These are phyloP conservation scores for Anableps anableps DNA, from an alignment of 2,797 vertebrate genomes.

Conservation along the genomic window DNA sequence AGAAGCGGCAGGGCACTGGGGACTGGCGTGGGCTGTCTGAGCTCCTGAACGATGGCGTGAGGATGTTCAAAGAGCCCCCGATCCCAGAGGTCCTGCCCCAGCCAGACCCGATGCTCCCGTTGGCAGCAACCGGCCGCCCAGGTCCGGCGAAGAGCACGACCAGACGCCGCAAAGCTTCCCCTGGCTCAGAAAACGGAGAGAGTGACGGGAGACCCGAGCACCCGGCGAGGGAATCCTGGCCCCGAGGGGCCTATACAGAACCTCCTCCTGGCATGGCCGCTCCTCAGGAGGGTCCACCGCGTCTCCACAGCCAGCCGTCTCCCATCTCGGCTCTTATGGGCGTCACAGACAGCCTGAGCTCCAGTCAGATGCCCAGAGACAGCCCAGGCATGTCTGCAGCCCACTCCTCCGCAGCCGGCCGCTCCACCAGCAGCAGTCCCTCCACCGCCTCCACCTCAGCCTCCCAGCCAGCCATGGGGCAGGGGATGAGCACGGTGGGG, in stretches of 20 bases:
- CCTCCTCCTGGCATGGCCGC: slow-evolving; percentile 71
- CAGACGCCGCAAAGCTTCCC: slow-evolving; percentile 79
- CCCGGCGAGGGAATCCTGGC: slow-evolving; percentile 79
- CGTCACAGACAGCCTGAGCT: slow-evolving; percentile 86
- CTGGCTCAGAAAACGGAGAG: slow-evolving; percentile 79
- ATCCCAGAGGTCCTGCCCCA: slow-evolving; percentile 85
- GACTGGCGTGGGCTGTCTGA: slow-evolving; percentile 90
- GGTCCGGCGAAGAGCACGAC: slow-evolving; percentile 67
- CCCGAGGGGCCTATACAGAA: slow-evolving; percentile 77
- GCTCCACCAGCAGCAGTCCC: slow-evolving; percentile 78
- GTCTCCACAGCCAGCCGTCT: slow-evolving; percentile 83
- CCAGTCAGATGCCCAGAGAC: slow-evolving; percentile 85
- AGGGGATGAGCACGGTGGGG: slow-evolving; percentile 58
- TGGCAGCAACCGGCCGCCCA: slow-evolving; percentile 73
- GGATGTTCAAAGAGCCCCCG: slow-evolving; percentile 87
- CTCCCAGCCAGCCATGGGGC: slow-evolving; percentile 69
- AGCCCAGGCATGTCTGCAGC: slow-evolving; percentile 73
- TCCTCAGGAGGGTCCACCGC: slow-evolving; percentile 70
- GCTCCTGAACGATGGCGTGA: slow-evolving; percentile 86
- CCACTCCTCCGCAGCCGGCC: slow-evolving; percentile 74
- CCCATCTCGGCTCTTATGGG: slow-evolving; percentile 90
- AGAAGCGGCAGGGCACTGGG: slow-evolving; percentile 85
- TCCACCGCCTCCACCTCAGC: slow-evolving; percentile 73
- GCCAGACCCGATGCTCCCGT: slow-evolving; percentile 77
- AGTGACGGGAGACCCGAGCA: slow-evolving; percentile 82